These are phyloP conservation scores for Metallyticus violacea DNA, from an alignment of 2,888 invertebrate species.

Conservation along the genomic window DNA sequence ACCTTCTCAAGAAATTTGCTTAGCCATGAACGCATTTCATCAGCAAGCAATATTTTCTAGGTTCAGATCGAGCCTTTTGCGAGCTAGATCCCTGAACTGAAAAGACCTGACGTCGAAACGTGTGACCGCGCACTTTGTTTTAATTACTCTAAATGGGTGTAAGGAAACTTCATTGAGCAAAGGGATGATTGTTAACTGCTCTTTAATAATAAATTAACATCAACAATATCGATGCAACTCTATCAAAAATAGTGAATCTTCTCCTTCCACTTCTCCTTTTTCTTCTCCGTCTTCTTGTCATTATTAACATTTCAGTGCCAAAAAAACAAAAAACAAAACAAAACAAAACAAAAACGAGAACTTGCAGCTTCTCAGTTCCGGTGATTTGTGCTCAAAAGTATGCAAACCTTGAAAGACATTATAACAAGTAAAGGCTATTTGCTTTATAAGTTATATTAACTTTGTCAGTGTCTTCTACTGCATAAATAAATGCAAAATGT, in stretches of 20 bases:
- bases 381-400: background rate
- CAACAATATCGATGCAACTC: background rate
- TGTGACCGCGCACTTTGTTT: background rate
- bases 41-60: background rate
- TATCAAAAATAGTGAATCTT: background rate
- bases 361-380: background rate
- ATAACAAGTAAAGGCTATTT: background rate
- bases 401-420: background rate
- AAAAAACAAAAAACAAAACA: background rate
- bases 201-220: background rate
- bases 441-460: background rate
- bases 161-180: background rate
- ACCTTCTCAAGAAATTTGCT: background rate
- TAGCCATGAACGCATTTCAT: background rate
- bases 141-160: background rate
- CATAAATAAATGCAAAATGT: background rate
- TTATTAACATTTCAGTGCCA: background rate
- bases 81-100: background rate
- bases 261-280: background rate
- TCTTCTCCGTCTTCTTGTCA: background rate
- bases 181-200: constrained; percentile 2
- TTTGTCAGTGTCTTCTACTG: background rate
- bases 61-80: background rate
- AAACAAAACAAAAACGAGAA: background rate
- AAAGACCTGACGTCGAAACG: background rate